phyloP scores from a whole-genome alignment of 1,140 invertebrate species.

The Doryteuthis pealeii region DNA sequence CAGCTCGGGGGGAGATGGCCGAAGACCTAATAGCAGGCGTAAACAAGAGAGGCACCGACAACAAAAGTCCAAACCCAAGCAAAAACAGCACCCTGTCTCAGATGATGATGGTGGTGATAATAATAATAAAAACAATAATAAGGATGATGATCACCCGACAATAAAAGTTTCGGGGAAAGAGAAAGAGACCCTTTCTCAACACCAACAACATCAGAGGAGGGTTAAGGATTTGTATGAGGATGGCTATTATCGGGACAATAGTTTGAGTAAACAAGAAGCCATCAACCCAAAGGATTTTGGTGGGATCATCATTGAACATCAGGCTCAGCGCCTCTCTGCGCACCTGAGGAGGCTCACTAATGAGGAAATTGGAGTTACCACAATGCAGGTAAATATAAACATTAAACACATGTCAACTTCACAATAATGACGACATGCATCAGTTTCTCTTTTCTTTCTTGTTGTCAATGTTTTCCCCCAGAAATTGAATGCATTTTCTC shows the following conservation, averaged over 20 bases:
- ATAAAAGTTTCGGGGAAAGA: background rate
- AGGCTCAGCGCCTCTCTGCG: conserved; percentile 51
- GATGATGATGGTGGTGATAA: background rate
- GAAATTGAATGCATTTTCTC: too few relatives aligned
- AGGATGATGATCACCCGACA: background rate
- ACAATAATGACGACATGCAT: background rate
- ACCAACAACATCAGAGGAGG: conserved; percentile 27
- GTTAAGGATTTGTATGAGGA: conserved; percentile 26
- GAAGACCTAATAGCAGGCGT: too few relatives aligned
- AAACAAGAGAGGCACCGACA: background rate
- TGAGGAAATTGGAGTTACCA: conserved; percentile 65
- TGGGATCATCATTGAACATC: conserved; percentile 51
- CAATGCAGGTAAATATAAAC: conserved; percentile 63
- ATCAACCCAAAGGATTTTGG: conserved; percentile 40
- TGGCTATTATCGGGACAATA: conserved; percentile 29
- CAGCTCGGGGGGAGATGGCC: background rate
- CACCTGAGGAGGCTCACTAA: conserved; percentile 59
- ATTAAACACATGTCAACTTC: background rate
- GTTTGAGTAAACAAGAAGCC: conserved; percentile 41
- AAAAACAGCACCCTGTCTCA: background rate
- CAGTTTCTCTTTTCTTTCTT: background rate
- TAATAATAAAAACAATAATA: background rate
- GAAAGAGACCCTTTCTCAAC: conserved; percentile 24
- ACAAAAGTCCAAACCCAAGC: background rate
- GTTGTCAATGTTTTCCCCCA: too few relatives aligned